Base-by-base conservation (phyloP, 2,888 invertebrate genomes). In the Heliconius aoede region DNA sequence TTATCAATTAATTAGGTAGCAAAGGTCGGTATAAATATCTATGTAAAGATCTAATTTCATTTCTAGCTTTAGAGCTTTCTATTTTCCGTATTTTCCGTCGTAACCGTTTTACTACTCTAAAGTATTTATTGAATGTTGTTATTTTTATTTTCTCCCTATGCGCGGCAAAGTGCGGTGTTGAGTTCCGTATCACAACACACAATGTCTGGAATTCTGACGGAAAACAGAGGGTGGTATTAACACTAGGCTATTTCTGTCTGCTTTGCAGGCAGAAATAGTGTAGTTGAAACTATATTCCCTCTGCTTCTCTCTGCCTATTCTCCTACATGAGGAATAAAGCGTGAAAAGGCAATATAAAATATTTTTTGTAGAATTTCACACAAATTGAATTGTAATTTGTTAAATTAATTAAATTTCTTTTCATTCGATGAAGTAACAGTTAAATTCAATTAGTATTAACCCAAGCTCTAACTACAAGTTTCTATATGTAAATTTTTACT, bases 31-130 rank as follows among this genome's bases (percentile, higher is more conserved):
- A 28, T 60, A 65, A 65, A 40, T 69, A 46, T 75, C 68, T 15
- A 60, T 69, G 40, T 75, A 24, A 46, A 40, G 74, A 75, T 75
- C 74, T 69, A 75, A 67, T 60, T 62, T 69, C 46, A 61, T 69
- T 69, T 75, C 28, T 46, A 69, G 28, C 40, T 58, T 26, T 58
- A 36, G 26, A 58, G 72, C 72, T 72, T 72, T 72, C 72, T 72
- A 60, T 72, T 72, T 72, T 60, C 58, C 28, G 60, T 5, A 72
- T 72, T 72, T 72, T 72, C 60, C 60, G 9, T 60, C 24, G 40
- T 30, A 32, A 32, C 26, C 36, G 36, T 26, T 61, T 21, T n/a
- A 60, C 5, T 58, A 68, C 28, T 21, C 3, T 8, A 21, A 9
- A 36, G 36, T 26, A 60, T 24, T 13, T 36, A 36, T 21, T 24